Conservation (phyloP, 1,140 invertebrate genomes). For the Notospermus geniculatus region DNA sequence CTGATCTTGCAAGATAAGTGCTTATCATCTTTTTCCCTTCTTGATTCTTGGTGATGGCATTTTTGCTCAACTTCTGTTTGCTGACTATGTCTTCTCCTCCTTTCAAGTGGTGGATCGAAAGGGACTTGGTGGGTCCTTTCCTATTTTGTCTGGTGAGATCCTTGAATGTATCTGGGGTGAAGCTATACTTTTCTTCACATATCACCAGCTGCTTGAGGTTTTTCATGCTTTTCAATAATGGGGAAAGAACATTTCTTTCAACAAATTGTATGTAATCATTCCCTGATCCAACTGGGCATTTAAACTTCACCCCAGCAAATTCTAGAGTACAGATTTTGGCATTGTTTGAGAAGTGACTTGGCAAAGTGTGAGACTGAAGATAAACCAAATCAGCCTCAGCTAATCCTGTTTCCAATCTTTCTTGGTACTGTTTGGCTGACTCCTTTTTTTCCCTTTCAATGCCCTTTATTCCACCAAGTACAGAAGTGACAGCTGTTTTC, state of each 20-base stretch:
- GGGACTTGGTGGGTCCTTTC: no score
- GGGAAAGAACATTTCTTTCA: background rate
- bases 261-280: conserved; percentile 9
- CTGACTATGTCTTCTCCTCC: background rate
- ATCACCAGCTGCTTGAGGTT: background rate
- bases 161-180: conserved; percentile 11
- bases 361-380: background rate
- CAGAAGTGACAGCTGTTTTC: conserved; percentile 10
- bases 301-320: conserved; percentile 15
- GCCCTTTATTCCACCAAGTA: conserved; percentile 6
- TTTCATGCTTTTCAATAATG: background rate
- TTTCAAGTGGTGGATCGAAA: no score
- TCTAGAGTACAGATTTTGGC: conserved; percentile 10
- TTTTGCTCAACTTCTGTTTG: no score
- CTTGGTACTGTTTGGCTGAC: background rate
- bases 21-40: no score
- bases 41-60: no score
- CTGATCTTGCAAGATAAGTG: background rate
- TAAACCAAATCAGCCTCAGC: conserved; percentile 3
- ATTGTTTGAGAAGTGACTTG: background rate
- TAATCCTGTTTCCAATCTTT: background rate
- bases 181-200: conserved; percentile 7
- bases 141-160: background rate
- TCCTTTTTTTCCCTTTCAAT: background rate
- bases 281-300: background rate